Percentiles rank a stretch among this genome's conserved stretches.
These are phyloP conservation scores for Calephelis perditalis DNA, from an alignment of 2,888 invertebrate species.

Conservation along the genomic window DNA sequence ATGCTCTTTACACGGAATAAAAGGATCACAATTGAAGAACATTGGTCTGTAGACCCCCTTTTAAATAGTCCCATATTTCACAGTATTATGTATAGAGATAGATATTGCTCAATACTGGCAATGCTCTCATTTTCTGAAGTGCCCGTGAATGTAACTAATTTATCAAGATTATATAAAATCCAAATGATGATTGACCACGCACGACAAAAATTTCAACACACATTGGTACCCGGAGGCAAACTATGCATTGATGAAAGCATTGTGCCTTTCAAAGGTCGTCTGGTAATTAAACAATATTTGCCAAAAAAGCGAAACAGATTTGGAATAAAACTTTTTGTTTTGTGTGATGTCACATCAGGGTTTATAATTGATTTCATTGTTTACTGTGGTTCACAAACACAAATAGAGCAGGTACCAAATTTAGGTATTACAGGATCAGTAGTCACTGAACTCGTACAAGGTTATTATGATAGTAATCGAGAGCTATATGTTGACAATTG, in stretches of 20 bases:
- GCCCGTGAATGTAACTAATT: constrained; percentile 17
- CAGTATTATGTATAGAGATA: constrained; percentile 27
- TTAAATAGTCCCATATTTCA: constrained; percentile 26
- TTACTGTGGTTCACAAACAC: constrained; percentile 29
- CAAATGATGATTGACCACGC: constrained; percentile 26
- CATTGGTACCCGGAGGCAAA: constrained; percentile 25
- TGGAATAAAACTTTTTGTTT: constrained; percentile 13
- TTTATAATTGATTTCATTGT: constrained; percentile 32
- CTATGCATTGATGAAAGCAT: constrained; percentile 32
- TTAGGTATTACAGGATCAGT: constrained; percentile 29
- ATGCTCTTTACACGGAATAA: constrained; percentile 28
- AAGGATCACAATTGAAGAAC: constrained; percentile 28
- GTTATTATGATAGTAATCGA: constrained; percentile 28
- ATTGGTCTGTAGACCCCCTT: constrained; percentile 28
- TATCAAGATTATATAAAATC: constrained; percentile 25
- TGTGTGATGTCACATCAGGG: constrained; percentile 31
- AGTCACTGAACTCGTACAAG: constrained; percentile 28
- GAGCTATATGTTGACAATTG: constrained; percentile 32
- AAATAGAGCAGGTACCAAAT: constrained; percentile 24
- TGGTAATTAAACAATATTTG: constrained; percentile 30
- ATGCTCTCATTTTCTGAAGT: constrained; percentile 27
- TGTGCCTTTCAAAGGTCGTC: constrained; percentile 32
- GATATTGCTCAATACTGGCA: constrained; percentile 28
- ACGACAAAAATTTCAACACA: constrained; percentile 24
- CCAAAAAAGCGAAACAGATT: constrained; percentile 30